Evolutionary conservation across 1,140 invertebrate genomes (phyloP), one percentile per base, ranked within the genome.

Genomic region (Phymorhynchus buccinoides): DNA sequence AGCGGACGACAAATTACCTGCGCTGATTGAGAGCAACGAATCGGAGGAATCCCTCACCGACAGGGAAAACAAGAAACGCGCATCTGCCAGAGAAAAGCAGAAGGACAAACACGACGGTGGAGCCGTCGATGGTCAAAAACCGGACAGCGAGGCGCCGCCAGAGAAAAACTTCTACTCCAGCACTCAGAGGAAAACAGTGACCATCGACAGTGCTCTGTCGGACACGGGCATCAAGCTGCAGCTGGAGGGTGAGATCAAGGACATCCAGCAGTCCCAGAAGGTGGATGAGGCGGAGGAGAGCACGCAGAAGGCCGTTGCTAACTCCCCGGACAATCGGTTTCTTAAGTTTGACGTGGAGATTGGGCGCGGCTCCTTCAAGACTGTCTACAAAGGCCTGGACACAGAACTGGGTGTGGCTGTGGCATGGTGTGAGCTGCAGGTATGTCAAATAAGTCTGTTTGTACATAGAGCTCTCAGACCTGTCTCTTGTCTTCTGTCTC

Each of bases 261-360:
- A 87, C n/a, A 84, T 85, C 32, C 81, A 89, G 32, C 81, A 83
- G 66, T 39, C 62, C n/a, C 81, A 90, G 68, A 86, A 87, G 84
- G 88, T 87, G 30, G 86, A 87, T 32, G 87, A 84, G 84, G 52
- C 81, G 0, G 87, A 89, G 88, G 88, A 88, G 44, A 88, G 22
- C 48, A 52, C 48, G 12, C 48, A 52, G n/a, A 62, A 91, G 90
- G 80, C 89, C 89, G 44, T 89, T 91, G 27, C 87, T 87, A 42
- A 88, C 90, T 93, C 92, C 6, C 91, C 91, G 56, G 89, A 91
- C 89, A 97, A 97, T 86, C 96, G 97, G 84, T 99, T 99, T 94
- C 96, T 99, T 88, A 99, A 99, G 93, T 99, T 99, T 94, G 98
- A 99, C 92, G 98, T 99, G 91, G 99, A 99, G 94, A 97, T 99